phyloP scores from a whole-genome alignment of 2,797 vertebrate species.

The Zalophus californianus region DNA sequence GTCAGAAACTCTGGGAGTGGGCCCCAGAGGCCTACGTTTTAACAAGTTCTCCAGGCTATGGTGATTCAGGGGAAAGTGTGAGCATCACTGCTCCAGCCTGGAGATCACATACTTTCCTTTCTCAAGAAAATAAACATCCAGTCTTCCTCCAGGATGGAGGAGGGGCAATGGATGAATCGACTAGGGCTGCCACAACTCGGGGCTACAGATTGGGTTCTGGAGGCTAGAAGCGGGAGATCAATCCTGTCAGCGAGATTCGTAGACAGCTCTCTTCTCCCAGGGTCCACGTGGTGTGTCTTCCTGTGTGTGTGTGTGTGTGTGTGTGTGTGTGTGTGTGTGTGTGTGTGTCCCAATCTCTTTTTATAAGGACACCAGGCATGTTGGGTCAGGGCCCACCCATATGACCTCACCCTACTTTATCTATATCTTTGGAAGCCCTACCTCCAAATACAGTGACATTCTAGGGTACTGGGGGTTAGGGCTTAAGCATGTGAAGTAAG shows the following conservation, averaged over 20 bases:
- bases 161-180: not conserved
- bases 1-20: not conserved
- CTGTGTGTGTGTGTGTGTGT: not conserved
- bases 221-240: not conserved
- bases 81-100: not conserved
- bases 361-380: not conserved
- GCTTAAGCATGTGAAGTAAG: not conserved
- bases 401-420: not conserved
- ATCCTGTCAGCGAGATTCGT: not conserved
- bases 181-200: not conserved
- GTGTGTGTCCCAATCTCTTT: not conserved
- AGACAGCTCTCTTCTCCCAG: not conserved
- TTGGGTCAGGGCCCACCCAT: not conserved
- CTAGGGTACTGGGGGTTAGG: not conserved
- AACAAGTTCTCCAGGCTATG: not conserved
- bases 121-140: not conserved
- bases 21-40: not conserved
- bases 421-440: not conserved
- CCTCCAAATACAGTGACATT: not conserved
- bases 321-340: not conserved
- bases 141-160: not conserved
- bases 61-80: no score
- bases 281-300: not conserved
- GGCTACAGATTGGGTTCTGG: not conserved
- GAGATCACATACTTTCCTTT: not conserved